Percentiles rank a stretch among this genome's conserved stretches.
phyloP scores from a whole-genome alignment of 1,140 invertebrate genomes.

The Marisa cornuarietis region DNA sequence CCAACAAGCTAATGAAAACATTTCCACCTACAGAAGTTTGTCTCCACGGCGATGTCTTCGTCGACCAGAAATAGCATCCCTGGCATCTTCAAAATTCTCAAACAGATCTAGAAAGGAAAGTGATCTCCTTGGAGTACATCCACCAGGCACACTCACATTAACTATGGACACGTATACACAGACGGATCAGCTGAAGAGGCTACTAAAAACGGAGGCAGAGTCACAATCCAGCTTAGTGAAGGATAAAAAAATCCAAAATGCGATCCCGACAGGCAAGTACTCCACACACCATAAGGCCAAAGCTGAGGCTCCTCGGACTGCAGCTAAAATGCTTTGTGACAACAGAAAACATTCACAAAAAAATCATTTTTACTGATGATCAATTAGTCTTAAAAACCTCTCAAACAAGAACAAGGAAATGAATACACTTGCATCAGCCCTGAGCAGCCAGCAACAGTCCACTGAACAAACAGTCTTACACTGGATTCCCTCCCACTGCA shows the following conservation, averaged over 20 bases:
- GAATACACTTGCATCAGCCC: background rate
- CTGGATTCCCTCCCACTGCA: conserved; percentile 1
- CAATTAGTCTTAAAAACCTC: background rate
- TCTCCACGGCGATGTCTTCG: too few relatives aligned
- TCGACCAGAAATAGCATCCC: too few relatives aligned
- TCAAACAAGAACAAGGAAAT: background rate
- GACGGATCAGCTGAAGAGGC: conserved; percentile 5
- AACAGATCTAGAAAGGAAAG: background rate
- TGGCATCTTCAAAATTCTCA: background rate
- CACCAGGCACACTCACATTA: background rate
- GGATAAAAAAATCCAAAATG: background rate
- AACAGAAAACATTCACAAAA: background rate
- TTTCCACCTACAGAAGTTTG: too few relatives aligned
- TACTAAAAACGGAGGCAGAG: background rate
- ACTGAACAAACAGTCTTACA: background rate
- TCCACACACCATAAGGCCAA: background rate
- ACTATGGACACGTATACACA: background rate
- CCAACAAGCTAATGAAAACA: too few relatives aligned
- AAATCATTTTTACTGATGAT: background rate
- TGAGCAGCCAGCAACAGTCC: background rate
- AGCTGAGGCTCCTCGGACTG: background rate
- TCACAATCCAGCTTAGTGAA: background rate
- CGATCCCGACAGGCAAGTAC: background rate
- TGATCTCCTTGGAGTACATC: background rate
- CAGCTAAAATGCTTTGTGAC: background rate